phyloP scores from a whole-genome alignment of 2,888 invertebrate species.

The Caradrina clavipalpis region DNA sequence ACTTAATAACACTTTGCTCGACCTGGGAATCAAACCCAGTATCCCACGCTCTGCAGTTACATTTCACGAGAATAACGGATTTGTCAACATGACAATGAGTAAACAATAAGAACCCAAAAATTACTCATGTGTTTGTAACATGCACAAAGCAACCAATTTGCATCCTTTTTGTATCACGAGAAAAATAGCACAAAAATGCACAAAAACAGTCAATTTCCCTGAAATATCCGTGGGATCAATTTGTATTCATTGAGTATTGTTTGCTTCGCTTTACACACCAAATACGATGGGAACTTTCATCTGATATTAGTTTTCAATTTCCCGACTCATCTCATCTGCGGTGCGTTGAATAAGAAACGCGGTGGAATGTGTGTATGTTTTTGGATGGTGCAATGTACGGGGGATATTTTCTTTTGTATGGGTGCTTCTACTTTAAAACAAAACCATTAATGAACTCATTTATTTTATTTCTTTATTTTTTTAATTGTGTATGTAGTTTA shows the following conservation, averaged over 20 bases:
- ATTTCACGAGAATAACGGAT: too few relatives aligned
- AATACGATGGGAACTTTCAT: constrained; percentile 75
- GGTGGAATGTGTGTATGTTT: constrained; percentile 34
- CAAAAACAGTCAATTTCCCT: constrained; percentile 34
- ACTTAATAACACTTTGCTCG: too few relatives aligned
- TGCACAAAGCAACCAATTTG: constrained; percentile 19
- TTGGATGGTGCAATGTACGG: constrained; percentile 14
- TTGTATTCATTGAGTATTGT: constrained; percentile 68
- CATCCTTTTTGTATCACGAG: constrained; percentile 11
- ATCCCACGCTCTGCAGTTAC: too few relatives aligned
- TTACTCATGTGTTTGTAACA: constrained; percentile 8
- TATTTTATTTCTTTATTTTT: too few relatives aligned
- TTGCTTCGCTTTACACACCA: constrained; percentile 64
- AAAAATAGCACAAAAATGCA: constrained; percentile 22
- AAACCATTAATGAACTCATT: too few relatives aligned
- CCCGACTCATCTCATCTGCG: constrained; percentile 64
- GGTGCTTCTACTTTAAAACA: too few relatives aligned
- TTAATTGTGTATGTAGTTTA: too few relatives aligned
- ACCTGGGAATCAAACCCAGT: too few relatives aligned
- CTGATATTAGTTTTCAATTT: constrained; percentile 80
- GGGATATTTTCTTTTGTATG: background rate
- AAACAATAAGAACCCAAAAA: constrained; percentile 15
- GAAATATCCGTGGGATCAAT: constrained; percentile 53
- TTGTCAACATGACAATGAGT: background rate
- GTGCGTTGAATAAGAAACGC: constrained; percentile 57